phyloP scores from a whole-genome alignment of 2,888 invertebrate genomes.

The Caenorhabditis sulstoni region DNA sequence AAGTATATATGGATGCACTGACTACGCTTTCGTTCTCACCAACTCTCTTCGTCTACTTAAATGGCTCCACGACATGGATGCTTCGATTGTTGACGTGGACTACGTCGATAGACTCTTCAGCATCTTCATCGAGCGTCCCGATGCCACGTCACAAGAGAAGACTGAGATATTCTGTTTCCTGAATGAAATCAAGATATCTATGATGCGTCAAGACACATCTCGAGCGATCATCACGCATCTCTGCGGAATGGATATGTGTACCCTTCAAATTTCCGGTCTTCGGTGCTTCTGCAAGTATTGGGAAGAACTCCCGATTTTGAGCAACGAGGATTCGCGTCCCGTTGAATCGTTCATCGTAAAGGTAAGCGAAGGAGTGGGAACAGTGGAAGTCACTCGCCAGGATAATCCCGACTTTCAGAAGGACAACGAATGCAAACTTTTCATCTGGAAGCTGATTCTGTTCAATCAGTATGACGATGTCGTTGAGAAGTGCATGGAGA shows the following conservation, averaged over 20 bases:
- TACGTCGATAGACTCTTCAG: conserved; percentile 45
- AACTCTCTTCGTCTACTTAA: conserved; percentile 37
- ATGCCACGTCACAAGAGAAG: conserved; percentile 44
- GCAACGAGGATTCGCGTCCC: conserved; percentile 27
- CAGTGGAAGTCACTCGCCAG: neutral
- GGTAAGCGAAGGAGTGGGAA: conserved; percentile 1
- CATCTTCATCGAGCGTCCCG: conserved; percentile 29
- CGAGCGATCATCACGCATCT: conserved; percentile 38
- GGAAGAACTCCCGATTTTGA: conserved; percentile 50
- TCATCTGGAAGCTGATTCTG: conserved; percentile 55
- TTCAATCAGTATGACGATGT: conserved; percentile 57
- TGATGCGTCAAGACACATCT: conserved; percentile 26
- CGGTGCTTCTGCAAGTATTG: conserved; percentile 56
- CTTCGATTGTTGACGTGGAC: conserved; percentile 32
- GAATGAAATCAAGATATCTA: conserved; percentile 26
- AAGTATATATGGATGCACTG: conserved; percentile 31
- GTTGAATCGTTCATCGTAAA: conserved; percentile 41
- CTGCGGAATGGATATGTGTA: conserved; percentile 40
- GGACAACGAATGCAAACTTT: conserved; percentile 48
- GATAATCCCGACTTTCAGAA: conserved; percentile 18
- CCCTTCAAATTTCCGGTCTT: conserved; percentile 43
- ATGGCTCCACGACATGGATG: conserved; percentile 51
- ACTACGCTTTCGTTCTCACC: conserved; percentile 54
- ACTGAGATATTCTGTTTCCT: conserved; percentile 49
- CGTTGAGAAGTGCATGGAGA: conserved; percentile 53